A percentile compares a stretch with the other conserved stretches of the same genome.
Evolutionary conservation across 2,113 vertebrate genomes (phyloP).

Genomic region (Toxotes jaculatrix): DNA sequence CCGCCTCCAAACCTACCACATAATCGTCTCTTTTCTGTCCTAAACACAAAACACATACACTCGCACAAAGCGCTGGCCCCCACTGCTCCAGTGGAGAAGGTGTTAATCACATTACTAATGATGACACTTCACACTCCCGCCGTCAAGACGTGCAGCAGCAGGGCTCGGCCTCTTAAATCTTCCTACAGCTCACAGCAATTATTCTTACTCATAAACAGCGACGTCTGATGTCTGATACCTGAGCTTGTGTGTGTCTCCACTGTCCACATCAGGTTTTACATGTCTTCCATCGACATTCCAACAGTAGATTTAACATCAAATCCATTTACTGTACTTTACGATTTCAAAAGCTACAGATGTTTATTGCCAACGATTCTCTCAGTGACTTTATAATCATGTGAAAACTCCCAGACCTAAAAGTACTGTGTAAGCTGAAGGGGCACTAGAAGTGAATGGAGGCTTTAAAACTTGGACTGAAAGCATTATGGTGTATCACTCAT

Average conservation of each 20-base stretch:
- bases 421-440: not conserved
- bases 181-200: constrained; percentile 38
- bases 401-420: not conserved
- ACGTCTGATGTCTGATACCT: constrained; percentile 1
- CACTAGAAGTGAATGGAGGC: not conserved
- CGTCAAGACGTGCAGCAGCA: constrained; percentile 55
- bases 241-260: not conserved
- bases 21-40: constrained; percentile 56
- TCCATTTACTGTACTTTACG: not conserved
- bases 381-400: not conserved
- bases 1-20: not conserved
- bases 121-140: constrained; percentile 69
- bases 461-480: not conserved
- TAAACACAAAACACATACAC: constrained; percentile 36
- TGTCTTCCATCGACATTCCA: not conserved
- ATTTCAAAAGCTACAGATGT: not conserved
- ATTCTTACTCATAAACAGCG: constrained; percentile 28
- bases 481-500: not conserved
- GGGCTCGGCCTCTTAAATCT: constrained; percentile 24
- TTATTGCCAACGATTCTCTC: not conserved
- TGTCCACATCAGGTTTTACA: not conserved
- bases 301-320: constrained; percentile 1
- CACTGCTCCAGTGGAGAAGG: constrained; percentile 54
- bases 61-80: constrained; percentile 42
- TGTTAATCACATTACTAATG: constrained; percentile 77